Evolutionary conservation across 2,888 invertebrate genomes (phyloP), one percentile per base, ranked within the genome.

Genomic region (Tenthredo notha): DNA sequence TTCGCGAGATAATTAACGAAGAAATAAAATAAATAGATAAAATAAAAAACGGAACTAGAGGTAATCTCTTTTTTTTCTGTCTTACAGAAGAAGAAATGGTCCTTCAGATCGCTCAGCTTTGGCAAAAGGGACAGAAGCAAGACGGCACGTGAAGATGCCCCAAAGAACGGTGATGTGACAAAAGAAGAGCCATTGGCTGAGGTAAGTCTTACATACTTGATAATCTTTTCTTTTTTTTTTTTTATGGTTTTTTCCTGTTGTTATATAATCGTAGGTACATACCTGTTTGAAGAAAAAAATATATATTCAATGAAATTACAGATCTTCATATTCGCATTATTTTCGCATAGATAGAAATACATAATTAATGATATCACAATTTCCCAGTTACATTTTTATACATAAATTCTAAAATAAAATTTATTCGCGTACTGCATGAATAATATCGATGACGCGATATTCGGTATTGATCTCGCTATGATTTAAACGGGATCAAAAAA

Each of bases 71-170:
- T 85, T 54, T 54, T 85, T 86, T 86, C 80, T 43, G 72, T 21
- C 86, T 91, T 92, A 88, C 94, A 96, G 90, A 97, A 97, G 96
- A 97, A 97, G 96, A 97, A 97, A 95, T 98, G 97, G 97, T 97
- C 97, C 90, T 96, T 98, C 94, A 96, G 97, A 92, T 97, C 96
- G 92, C 96, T 98, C 94, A 97, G 97, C 92, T 98, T 98, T 94
- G 96, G 97, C 92, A 96, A 96, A 94, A 97, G 97, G 94, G 98
- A 98, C 93, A 98, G 97, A 95, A 96, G 96, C 90, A 98, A 98
- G 94, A 97, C 97, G 89, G 95, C 95, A 90, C 97, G 97, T 94
- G 94, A 95, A 88, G 94, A 95, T 47, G 91, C 93, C 37, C 94
- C 94, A 93, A 96, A 94, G 93, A 95, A 95, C 89, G 95, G 95